Evolutionary conservation across 2,888 invertebrate species (phyloP), one percentile per base, ranked within the genome.

Genomic region (Apoda limacodes): DNA sequence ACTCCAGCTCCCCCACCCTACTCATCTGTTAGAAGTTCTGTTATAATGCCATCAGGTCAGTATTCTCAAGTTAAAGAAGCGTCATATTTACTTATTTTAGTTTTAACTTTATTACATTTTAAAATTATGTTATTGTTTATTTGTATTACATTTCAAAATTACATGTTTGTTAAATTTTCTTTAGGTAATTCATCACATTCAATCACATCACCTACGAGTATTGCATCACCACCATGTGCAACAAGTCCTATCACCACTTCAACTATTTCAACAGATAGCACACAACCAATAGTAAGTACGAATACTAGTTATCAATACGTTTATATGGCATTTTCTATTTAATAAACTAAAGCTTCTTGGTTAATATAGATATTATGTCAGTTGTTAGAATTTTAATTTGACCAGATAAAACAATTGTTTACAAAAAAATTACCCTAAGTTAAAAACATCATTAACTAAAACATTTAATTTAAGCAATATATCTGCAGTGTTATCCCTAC

Each of bases 1-100:
- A 92, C 90, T 21, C 92, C 90, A 11, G 90, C 91, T 26, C 90
- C 91, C 22, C 90, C 90, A 4, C 91, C 91, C 2, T 91, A 91
- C 55, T 85, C 85, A 0, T 78, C 81, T 13, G 72, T 81, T 17
- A 63, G 82, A 31, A 82, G 60, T 49, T 81, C 81, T 21, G 69
- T 78, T 12, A 52, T 80, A 6, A 40, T 80, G 33, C 74, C 80
- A 3, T 70, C 76, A 55, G 80, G 80, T 80, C 46, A 48, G 52
- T 37, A 17, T 17, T 17, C 7, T 17, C 5, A 6, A 17, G 17
- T n/a, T n/a, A n/a, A n/a, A n/a, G n/a, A n/a, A n/a, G n/a, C n/a
- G n/a, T n/a, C n/a, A n/a, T n/a, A n/a, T n/a, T n/a, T n/a, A n/a
- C n/a, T n/a, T n/a, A n/a, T n/a, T n/a, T n/a, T n/a, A n/a, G n/a